Base-by-base conservation (phyloP, 30 jellyfish, hydroid and myxozoan species). In the Pelagia noctiluca region DNA sequence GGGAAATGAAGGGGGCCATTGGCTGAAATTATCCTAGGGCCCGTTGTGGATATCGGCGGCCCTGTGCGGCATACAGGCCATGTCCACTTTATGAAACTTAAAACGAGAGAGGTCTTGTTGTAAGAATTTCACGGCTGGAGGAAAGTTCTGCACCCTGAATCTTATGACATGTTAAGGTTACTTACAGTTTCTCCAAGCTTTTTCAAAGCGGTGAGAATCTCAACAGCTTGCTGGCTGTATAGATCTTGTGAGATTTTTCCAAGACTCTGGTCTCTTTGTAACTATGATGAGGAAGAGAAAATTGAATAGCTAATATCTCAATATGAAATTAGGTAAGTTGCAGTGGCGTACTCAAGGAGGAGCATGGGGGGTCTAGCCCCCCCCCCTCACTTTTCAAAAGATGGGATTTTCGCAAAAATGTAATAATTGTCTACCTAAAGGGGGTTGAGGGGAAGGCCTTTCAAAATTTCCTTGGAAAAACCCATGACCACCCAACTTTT, bases 161-260 rank as follows among this genome's bases (percentile, higher is more conserved):
- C n/a, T n/a, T n/a, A n/a, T n/a, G n/a, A n/a, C n/a, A n/a, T n/a
- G n/a, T n/a, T n/a, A n/a, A n/a, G n/a, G n/a, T n/a, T 4, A 1
- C 83, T 72, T 34, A 86, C 88, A 2, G 83, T 50, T 86, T 92
- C 98, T 1, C 96, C 98, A 28, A 92, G 89, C 70, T 92, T 92
- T 74, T 86, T 75, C 54, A 92, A 47, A 3, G 98, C 98, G 34
- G 96, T 82, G 24, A 92, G 52, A 62, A 92, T 92, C 50, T 92
- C 98, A 3, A 92, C 98, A 48, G 90, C 95, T 82, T 92, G 98
- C 50, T 92, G 98, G 31, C 76, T 79, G 63, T 92, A 86, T 5
- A 91, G 63, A 57, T 67, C 89, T 22, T 73, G 86, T 2, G 96
- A 79, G 32, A 85, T 68, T 57, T 86, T 85, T 1, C 98, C 98